Evolutionary conservation across 2,888 invertebrate genomes (phyloP), one percentile per base, ranked within the genome.

Genomic region (Drosophila yooni): DNA sequence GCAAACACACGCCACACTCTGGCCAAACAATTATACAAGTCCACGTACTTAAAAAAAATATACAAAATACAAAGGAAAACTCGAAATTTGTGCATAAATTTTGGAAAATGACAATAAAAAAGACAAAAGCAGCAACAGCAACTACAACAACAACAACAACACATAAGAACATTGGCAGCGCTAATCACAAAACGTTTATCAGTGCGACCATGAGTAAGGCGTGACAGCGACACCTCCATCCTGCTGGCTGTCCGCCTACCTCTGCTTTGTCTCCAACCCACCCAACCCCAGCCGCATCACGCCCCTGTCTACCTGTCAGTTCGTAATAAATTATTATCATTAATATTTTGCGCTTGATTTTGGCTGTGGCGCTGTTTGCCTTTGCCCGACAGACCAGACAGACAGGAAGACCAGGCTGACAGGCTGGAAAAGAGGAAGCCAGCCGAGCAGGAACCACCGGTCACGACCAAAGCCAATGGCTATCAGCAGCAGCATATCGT

Each of bases 331-430:
- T 83, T 83, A 83, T 83, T 83, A 83, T 83, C 84, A 84, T 83
- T 84, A 83, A 84, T 83, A 84, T 84, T 84, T 83, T 83, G 80
- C 80, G 77, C 82, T 84, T 84, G 84, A 79, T 82, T 82, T 83
- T 82, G 78, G 67, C 71, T 25, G 46, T 53, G 38, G 43, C 58
- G 53, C 34, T 68, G 65, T 68, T 65, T 68, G 67, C 65, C 50
- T 40, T 66, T 40, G 66, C 58, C 58, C 59, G 63, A 53, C 70
- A 52, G 60, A 51, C 61, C 63, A 61, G 63, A 56, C 50, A 27
- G 48, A 38, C 67, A 29, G 66, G 51, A 33, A 33, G 33, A 33
- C 33, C 33, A 33, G 33, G 33, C 72, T 40, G 64, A 50, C 46
- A 29, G 40, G 27, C 54, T 13, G 13, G 36, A 50, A 70, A 56